These are phyloP conservation scores for Saguinus imperator DNA, from an alignment of 2,113 vertebrate species.

Conservation along the genomic window DNA sequence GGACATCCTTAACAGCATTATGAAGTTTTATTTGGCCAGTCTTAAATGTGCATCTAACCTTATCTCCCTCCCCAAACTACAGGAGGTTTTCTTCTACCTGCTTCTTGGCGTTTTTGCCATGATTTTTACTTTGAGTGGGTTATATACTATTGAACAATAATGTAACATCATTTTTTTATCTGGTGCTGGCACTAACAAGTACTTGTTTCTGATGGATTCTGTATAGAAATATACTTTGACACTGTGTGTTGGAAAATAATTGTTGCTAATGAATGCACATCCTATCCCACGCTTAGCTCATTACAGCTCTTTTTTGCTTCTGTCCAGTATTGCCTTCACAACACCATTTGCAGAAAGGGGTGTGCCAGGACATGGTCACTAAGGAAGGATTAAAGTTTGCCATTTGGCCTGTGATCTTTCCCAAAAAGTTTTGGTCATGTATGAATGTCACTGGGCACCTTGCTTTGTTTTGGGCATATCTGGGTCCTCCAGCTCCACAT, in stretches of 20 bases:
- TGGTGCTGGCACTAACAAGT: background rate
- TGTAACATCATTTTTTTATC: background rate
- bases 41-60: background rate
- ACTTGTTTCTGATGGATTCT: background rate
- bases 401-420: background rate
- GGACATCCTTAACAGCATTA: background rate
- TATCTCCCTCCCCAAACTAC: background rate
- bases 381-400: background rate
- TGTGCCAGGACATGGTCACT: background rate
- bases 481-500: background rate
- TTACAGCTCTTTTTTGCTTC: background rate
- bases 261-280: background rate
- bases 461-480: background rate
- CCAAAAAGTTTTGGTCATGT: background rate
- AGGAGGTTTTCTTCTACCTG: background rate
- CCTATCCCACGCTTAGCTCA: background rate
- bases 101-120: background rate
- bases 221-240: constrained; percentile 4
- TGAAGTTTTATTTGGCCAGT: background rate
- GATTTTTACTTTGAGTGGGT: background rate
- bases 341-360: background rate
- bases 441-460: background rate
- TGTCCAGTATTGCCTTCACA: background rate
- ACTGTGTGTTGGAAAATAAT: background rate
- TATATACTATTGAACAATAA: background rate